Base-by-base conservation (phyloP, 53 echinoderm and acorn worm genomes). In the Luidia sarsii region DNA sequence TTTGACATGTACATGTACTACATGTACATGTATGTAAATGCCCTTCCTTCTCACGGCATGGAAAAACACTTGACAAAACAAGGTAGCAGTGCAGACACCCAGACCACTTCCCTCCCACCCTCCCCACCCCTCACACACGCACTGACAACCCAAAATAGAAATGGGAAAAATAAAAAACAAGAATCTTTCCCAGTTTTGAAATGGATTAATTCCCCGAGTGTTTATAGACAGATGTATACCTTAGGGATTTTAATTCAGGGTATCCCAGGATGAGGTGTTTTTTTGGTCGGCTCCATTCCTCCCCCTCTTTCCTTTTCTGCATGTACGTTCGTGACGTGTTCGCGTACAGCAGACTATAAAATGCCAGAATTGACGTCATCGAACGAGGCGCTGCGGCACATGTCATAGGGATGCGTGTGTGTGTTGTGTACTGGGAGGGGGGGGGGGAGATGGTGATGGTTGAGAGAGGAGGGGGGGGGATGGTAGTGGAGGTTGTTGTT, bases 311-410 rank as follows among this genome's bases (percentile, higher is more conserved):
- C 64, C 4, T 10, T 46, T 8, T 10, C 8, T 8, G 15, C 15
- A 10, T 46, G 15, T 46, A 46, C 8, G 8, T 46, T 15, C 8
- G 15, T 46, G 46, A 15, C 8, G 8, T 15, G 8, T 10, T 46
- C 15, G 8, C 19, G 35, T 67, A 25, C 67, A 45, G 23, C 25
- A 22, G 77, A 24, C 45, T 24, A 60, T 27, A 48, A 77, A 77
- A 61, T 60, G 77, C 60, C 45, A 77, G 41, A 0, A 60, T 77
- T 77, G 77, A 77, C 77, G 77, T 77, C 77, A 77, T 77, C 37
- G 37, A 33, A 39, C 61, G 28, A n/a, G 61, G 61, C 15, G 67
- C 67, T 67, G 21, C 31, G 31, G 0, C 30, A 15, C 16, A n/a
- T n/a, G n/a, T n/a, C n/a, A n/a, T n/a, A n/a, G n/a, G n/a, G n/a